Evolutionary conservation across 2,113 vertebrate genomes (phyloP).

Genomic region (Urocitellus parryii): DNA sequence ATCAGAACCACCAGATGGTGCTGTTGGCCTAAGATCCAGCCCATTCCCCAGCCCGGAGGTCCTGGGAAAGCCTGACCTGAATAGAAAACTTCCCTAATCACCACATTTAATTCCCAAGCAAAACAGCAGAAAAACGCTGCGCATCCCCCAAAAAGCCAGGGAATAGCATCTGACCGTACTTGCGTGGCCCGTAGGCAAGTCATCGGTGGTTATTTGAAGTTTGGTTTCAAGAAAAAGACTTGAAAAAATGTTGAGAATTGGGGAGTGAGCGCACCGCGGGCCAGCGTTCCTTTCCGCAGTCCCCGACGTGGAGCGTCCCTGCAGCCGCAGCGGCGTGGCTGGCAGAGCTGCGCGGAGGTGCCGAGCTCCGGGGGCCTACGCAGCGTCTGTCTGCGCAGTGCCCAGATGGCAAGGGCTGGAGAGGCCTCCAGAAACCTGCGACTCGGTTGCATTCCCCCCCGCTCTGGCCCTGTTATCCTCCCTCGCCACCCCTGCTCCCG

Average conservation of each 20-base stretch:
- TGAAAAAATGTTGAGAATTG: background rate
- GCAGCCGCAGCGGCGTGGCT: constrained; percentile 55
- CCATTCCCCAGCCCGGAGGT: rapidly evolving
- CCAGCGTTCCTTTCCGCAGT: constrained; percentile 62
- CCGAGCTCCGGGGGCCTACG: constrained; percentile 81
- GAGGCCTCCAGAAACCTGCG: constrained; percentile 24
- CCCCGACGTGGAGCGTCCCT: constrained; percentile 75
- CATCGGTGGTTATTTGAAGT: constrained; percentile 50
- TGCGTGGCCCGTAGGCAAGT: background rate
- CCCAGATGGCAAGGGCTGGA: constrained; percentile 57
- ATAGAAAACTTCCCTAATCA: constrained; percentile 62
- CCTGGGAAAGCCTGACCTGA: constrained; percentile 70
- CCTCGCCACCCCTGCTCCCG: background rate
- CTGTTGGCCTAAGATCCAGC: constrained; percentile 72
- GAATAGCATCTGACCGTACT: background rate
- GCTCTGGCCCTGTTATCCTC: constrained; percentile 6
- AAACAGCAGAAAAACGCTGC: constrained; percentile 40
- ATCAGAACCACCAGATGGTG: constrained; percentile 82
- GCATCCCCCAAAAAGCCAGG: constrained; percentile 48
- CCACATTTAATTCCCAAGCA: constrained; percentile 66
- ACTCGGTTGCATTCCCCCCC: background rate
- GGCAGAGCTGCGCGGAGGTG: constrained; percentile 80
- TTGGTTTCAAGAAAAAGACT: constrained; percentile 57
- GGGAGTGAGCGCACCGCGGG: background rate
- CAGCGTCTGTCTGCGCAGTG: constrained; percentile 72